phyloP scores from a whole-genome alignment of 2,888 invertebrate species.

The Tetragonula carbonaria region DNA sequence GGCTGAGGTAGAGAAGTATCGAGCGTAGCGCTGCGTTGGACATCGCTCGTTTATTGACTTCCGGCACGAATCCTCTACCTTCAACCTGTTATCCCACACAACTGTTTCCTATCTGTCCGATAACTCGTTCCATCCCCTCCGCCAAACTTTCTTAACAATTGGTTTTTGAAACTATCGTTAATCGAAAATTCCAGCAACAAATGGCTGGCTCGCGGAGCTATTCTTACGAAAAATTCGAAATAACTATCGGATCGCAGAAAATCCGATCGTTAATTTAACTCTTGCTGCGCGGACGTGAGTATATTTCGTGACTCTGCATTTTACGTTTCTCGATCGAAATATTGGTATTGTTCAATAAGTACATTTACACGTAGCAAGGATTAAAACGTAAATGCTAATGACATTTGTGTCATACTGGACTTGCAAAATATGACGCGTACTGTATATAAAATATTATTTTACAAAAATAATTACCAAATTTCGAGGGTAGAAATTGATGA shows the following conservation, averaged over 20 bases:
- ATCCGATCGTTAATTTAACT: neutral
- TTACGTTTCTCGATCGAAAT: neutral
- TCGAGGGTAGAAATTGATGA: no score
- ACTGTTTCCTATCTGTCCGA: slow-evolving; percentile 50
- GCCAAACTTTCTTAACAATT: slow-evolving; percentile 60
- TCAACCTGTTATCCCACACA: slow-evolving; percentile 36
- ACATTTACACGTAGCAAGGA: no score
- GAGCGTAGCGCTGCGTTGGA: slow-evolving; percentile 54
- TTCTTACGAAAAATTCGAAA: neutral
- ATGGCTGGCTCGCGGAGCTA: slow-evolving; percentile 22
- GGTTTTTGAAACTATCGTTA: slow-evolving; percentile 35
- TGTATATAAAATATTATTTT: no score
- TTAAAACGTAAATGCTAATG: no score
- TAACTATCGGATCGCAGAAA: neutral
- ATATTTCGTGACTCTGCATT: neutral
- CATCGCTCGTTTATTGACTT: slow-evolving; percentile 60
- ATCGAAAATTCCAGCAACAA: slow-evolving; percentile 11
- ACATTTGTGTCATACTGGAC: no score
- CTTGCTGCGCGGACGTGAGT: neutral
- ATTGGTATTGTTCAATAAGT: neutral
- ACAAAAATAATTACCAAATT: no score
- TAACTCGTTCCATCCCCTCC: slow-evolving; percentile 43
- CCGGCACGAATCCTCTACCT: slow-evolving; percentile 33
- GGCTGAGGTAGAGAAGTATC: slow-evolving; percentile 49
- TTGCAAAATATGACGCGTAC: no score